Base-by-base conservation (phyloP, 23 tunicate genomes). In the Diplosoma virens region DNA sequence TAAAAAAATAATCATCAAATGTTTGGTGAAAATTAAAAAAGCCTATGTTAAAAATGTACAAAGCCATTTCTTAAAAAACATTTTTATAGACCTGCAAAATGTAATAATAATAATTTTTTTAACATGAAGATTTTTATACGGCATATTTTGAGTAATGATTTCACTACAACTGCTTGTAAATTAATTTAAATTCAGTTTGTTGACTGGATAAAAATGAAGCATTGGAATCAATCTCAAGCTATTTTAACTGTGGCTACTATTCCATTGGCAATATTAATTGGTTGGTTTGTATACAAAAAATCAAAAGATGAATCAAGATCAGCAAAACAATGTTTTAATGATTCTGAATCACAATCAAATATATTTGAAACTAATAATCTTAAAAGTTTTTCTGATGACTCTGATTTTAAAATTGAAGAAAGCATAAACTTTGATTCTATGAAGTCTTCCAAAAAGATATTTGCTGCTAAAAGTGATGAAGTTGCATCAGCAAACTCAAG, bases 211-310 rank as follows among this genome's bases (percentile, higher is more conserved):
- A 75, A 75, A 17, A 75, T 75, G 75, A 65, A 66, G n/a, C 63
- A 65, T 25, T 79, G 83, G 83, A 50, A 66, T 11, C 79, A 82
- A 48, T 55, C 81, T 2, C 74, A 73, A 25, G 18, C 75, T 28
- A 48, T 82, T 21, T 55, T 82, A 2, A 82, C 87, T 30, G 87
- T 75, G 31, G 63, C 75, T 27, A 74, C 67, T 31, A 47, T 82
- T 61, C 87, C 87, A 30, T 28, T 82, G 41, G 87, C 81, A 20
- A 6, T 82, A 32, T 16, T 82, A 33, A 23, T 82, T 0, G 64
- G 87, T 41, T 82, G 87, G 87, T 63, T 48, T 34, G 79, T 82
- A 3, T 82, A 74, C 66, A 73, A 61, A 47, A 47, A 46, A 68
- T 32, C 77, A 14, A 28, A 14, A 7, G 50, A 41, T 9, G 14